Evolutionary conservation across 2,797 vertebrate species (phyloP), one percentile per base, ranked within the genome.

Genomic region (Coranthus polyacanthus): DNA sequence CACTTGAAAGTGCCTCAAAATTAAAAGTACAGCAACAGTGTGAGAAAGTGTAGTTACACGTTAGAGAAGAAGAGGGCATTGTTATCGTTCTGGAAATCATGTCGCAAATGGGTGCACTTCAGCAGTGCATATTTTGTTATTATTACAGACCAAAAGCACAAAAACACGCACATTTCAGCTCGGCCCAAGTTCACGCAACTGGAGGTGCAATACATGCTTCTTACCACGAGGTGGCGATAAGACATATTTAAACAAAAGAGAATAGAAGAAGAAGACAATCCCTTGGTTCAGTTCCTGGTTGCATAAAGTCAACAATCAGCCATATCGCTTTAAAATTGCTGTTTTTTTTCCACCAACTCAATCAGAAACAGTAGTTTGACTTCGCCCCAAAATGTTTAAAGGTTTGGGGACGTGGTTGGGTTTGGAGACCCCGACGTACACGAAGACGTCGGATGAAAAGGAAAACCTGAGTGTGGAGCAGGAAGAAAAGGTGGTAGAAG

Each of bases 321-420:
- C 1, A 20, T 26, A 26, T 8, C 21, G 65, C 41, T 2, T 18
- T 10, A 41, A 24, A 16, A 0, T 34, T 62, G 46, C 26, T 47
- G 16, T 6, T 46, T n/a, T 34, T 32, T 2, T 5, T 10, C 0
- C 6, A 41, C 6, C 1, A 0, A 4, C 0, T n/a, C 1, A 12
- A 5, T 1, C 3, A 6, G 7, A 2, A 24, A 38, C 2, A 0
- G 1, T 17, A n/a, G n/a, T n/a, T n/a, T n/a, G 6, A 13, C 38
- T 26, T 17, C 2, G 0, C 17, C 21, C 18, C 24, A 69, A 24
- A 0, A 94, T 94, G 92, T 90, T 94, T 3, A 86, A 67, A 71
- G 67, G 89, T 20, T 80, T 93, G 2, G 89, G 92, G 39, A 75
- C 92, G 57, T 93, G 93, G 93, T 32, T 94, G 68, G 91, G 92